A percentile compares a stretch with the other conserved stretches of the same genome.
phyloP scores from a whole-genome alignment of 2,797 vertebrate species.

The Poecile montanus region DNA sequence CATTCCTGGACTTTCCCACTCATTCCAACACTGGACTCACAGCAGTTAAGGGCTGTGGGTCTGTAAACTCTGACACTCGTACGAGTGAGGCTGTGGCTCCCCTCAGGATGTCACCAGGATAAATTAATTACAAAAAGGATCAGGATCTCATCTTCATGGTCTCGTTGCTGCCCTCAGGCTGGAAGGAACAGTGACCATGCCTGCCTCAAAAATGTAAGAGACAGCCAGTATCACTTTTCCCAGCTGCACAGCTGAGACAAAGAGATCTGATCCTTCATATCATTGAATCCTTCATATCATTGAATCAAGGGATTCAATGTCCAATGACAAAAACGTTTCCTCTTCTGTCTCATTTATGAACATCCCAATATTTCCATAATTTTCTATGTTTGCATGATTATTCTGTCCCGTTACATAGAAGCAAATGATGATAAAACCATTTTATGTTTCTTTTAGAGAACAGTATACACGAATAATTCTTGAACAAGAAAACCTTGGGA shows the following conservation, averaged over 20 bases:
- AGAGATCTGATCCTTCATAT: not conserved
- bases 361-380: not conserved
- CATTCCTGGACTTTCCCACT: not conserved
- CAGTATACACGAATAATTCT: constrained; percentile 91
- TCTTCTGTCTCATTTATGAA: not conserved
- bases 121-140: not conserved
- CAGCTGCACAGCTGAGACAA: not conserved
- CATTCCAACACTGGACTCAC: not conserved
- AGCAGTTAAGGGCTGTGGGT: not conserved
- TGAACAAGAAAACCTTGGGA: constrained; percentile 95
- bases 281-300: not conserved
- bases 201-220: not conserved
- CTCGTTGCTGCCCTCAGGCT: not conserved
- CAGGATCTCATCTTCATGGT: not conserved
- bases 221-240: not conserved
- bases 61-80: not conserved
- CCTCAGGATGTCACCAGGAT: not conserved
- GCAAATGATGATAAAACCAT: not conserved
- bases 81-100: not conserved
- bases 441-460: constrained; percentile 81
- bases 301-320: not conserved
- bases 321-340: not conserved
- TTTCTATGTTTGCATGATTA: not conserved
- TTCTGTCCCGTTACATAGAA: not conserved
- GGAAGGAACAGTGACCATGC: not conserved